phyloP scores from a whole-genome alignment of 92 coral and sea anemone species.

The Micromussa lordhowensis region DNA sequence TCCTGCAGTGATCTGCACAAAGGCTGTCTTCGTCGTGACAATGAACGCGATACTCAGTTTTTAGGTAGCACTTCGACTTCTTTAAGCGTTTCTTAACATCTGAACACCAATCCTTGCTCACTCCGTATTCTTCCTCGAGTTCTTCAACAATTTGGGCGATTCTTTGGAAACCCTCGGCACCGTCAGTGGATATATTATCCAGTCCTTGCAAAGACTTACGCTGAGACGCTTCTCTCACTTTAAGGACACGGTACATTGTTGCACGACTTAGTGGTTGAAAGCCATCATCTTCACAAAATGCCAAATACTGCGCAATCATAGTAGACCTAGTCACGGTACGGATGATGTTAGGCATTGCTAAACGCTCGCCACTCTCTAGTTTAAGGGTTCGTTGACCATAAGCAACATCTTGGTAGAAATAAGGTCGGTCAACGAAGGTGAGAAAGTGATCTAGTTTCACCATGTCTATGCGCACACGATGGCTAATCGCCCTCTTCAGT shows the following conservation, averaged over 20 bases:
- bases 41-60: too few species aligned
- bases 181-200: constrained; percentile 51
- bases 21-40: too few species aligned
- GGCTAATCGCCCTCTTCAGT: too few species aligned
- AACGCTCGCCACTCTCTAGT: constrained; percentile 59
- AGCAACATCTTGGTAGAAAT: constrained; percentile 15
- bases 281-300: constrained; percentile 51
- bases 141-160: too few species aligned
- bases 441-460: too few species aligned
- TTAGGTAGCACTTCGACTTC: too few species aligned
- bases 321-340: constrained; percentile 65
- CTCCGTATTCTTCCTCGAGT: too few species aligned
- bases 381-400: constrained; percentile 25
- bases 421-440: constrained; percentile 11
- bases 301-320: constrained; percentile 56
- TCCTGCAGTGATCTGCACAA: too few species aligned
- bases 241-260: constrained; percentile 46
- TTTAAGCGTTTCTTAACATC: too few species aligned
- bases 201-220: constrained; percentile 53
- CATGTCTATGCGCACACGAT: too few species aligned
- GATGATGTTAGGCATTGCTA: constrained; percentile 61
- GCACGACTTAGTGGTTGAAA: constrained; percentile 59
- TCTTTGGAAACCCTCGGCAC: too few species aligned
- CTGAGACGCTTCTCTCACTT: constrained; percentile 68
- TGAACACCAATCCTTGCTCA: too few species aligned